Evolutionary conservation across 2,113 vertebrate species (phyloP).

Genomic region (Nesogale talazaci): DNA sequence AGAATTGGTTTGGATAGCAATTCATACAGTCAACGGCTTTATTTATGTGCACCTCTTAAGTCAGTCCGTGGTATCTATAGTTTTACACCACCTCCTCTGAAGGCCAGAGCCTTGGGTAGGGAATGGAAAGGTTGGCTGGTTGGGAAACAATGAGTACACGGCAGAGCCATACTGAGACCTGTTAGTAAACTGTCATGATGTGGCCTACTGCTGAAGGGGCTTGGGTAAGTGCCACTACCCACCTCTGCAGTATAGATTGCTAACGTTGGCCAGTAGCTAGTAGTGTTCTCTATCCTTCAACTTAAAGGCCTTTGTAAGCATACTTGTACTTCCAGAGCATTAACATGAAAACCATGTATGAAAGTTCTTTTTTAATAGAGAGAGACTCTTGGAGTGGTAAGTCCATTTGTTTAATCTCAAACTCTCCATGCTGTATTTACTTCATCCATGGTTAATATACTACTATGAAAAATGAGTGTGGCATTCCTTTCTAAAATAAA

Average conservation of each 20-base stretch:
- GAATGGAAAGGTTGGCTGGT: fast-evolving
- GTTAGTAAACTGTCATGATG: fast-evolving
- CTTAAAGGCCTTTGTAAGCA: background rate
- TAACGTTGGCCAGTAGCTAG: fast-evolving
- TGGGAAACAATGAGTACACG: fast-evolving
- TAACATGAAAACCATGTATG: background rate
- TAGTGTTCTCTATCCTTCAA: background rate
- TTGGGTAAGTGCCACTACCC: fast-evolving
- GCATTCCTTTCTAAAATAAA: background rate
- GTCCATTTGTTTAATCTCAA: fast-evolving
- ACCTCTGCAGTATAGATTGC: too few relatives aligned
- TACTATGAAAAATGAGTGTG: fast-evolving
- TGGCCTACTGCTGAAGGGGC: too few relatives aligned
- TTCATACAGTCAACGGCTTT: fast-evolving
- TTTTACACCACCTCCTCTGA: fast-evolving
- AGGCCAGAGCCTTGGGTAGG: fast-evolving
- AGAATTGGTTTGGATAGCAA: fast-evolving
- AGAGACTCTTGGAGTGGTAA: background rate
- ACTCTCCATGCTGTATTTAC: background rate
- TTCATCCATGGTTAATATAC: fast-evolving
- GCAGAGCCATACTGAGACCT: too few relatives aligned
- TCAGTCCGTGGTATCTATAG: fast-evolving
- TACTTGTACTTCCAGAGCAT: background rate
- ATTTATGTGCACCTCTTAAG: background rate
- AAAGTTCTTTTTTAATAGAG: background rate